Conservation (phyloP, 1,140 invertebrate species). For the Tribolium castaneum region DNA sequence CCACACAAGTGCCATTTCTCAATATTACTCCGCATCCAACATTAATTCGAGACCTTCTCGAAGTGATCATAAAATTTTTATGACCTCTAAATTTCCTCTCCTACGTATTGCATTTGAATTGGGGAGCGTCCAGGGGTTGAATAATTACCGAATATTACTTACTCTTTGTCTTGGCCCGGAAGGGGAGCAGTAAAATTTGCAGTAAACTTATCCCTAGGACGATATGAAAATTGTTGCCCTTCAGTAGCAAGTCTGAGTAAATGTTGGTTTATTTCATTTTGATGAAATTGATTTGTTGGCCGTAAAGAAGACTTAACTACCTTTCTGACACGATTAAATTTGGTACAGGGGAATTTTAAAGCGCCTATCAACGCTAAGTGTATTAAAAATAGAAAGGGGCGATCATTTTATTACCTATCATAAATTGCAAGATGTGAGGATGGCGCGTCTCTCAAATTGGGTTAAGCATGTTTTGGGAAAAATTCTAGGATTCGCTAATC, state of each 20-base stretch:
- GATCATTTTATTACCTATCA: not conserved
- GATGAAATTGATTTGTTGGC: not conserved
- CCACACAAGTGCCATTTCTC: not conserved
- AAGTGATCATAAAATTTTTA: constrained; percentile 37
- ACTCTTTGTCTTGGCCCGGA: not conserved
- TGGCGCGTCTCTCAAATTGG: not conserved
- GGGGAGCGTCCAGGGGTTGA: not conserved
- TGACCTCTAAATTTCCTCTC: constrained; percentile 17
- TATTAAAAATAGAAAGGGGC: not conserved
- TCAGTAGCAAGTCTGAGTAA: not conserved
- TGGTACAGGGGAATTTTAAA: not conserved
- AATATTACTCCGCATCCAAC: constrained; percentile 6
- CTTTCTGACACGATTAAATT: not conserved
- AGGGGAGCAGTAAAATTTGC: constrained; percentile 1
- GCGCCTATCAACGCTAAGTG: not conserved
- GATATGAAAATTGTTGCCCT: not conserved
- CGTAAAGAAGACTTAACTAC: not conserved
- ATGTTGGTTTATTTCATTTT: not conserved
- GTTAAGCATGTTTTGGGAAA: not conserved
- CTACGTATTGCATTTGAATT: constrained; percentile 28
- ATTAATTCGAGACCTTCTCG: constrained; percentile 31
- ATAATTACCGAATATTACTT: constrained; percentile 22
- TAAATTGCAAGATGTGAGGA: not conserved
- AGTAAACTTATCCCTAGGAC: constrained; percentile 1
- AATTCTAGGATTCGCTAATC: not conserved